Percentiles rank a stretch among this genome's conserved stretches.
These are phyloP conservation scores for Apostichopus japonicus DNA, from an alignment of 35 echinoderm and acorn worm genomes.

Conservation along the genomic window DNA sequence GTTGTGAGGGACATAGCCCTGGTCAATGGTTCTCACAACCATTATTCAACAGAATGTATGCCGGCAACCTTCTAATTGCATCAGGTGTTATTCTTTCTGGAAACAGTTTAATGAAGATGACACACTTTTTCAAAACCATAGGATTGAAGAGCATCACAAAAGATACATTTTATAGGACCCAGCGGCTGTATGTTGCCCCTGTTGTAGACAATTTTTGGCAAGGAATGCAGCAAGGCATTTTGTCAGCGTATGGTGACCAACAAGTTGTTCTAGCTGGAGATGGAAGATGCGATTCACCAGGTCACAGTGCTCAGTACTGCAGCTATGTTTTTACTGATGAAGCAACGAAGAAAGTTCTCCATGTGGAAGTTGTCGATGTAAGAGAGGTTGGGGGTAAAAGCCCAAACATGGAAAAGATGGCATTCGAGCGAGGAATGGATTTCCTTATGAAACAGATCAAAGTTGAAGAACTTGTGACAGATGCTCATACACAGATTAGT, in stretches of 20 bases:
- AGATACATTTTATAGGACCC: background rate
- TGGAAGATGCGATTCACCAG: background rate
- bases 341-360: background rate
- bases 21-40: constrained; percentile 20
- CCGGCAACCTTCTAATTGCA: background rate
- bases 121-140: background rate
- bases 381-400: constrained; percentile 17
- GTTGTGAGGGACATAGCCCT: too few species aligned
- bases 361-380: constrained; percentile 29
- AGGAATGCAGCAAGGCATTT: background rate
- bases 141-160: too few species aligned
- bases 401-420: constrained; percentile 37
- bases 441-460: background rate
- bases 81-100: background rate
- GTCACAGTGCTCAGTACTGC: constrained; percentile 3
- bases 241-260: background rate
- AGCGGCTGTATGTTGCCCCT: background rate
- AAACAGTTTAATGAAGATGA: background rate
- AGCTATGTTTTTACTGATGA: background rate
- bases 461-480: constrained; percentile 17
- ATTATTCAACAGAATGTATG: background rate
- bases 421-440: background rate
- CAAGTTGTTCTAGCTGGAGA: background rate
- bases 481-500: constrained; percentile 18
- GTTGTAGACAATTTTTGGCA: background rate